Evolutionary conservation across 2,888 invertebrate species (phyloP), one percentile per base, ranked within the genome.

Genomic region (Carabus problematicus): DNA sequence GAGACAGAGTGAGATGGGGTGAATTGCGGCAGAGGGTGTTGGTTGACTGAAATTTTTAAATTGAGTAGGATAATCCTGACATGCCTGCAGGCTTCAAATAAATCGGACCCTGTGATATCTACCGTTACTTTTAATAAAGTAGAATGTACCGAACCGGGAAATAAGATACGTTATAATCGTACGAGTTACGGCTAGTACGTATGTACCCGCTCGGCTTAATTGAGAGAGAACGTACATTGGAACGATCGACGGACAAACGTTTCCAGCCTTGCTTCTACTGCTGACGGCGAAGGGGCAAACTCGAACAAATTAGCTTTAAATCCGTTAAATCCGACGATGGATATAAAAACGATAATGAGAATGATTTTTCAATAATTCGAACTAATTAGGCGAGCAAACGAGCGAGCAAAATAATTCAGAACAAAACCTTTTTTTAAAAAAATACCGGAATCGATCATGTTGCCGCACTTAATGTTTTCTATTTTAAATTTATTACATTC

Each of bases 81-180:
- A 58, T 45, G 41, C 39, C 52, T 12, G 40, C 40, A n/a, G 40
- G 52, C 40, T 62, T 40, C 49, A 47, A 56, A 56, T 64, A 64
- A 64, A 64, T 64, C 64, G 56, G 42, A 45, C 61, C 55, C 43
- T 54, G 19, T 64, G 43, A 54, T 42, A 54, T 64, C 52, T 61
- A 19, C 45, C 42, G 62, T 62, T 49, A 62, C 40, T 62, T 62
- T 52, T 49, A 62, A 62, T 52, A 62, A 62, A 62, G 62, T 64
- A 39, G 58, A 45, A 47, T 49, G 62, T 62, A 64, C 58, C 39
- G 64, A 58, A 64, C 43, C 64, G 64, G 16, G 56, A 64, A 64
- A 64, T 64, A 64, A 64, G 64, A 64, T 64, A 64, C 64, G 58
- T 64, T 64, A 61, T 61, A 61, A 61, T 61, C 61, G 61, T 61